Percentiles rank a stretch among this genome's conserved stretches.
phyloP scores from a whole-genome alignment of 2,113 vertebrate genomes.

The Poecile atricapillus region DNA sequence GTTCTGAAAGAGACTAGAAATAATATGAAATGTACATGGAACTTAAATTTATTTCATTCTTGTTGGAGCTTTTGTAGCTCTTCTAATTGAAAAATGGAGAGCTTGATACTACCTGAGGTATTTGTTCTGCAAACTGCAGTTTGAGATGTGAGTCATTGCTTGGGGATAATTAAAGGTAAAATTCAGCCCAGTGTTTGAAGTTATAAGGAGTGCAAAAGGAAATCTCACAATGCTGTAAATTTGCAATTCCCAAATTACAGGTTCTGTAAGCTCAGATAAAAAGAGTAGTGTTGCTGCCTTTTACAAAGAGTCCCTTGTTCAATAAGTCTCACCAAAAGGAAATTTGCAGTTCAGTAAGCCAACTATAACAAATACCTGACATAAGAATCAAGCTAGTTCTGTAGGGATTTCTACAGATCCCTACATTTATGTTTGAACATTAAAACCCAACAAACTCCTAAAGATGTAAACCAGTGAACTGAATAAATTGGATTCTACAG shows the following conservation, averaged over 20 bases:
- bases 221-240: conserved; percentile 22
- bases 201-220: neutral
- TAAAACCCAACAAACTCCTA: neutral
- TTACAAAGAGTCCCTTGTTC: conserved; percentile 70
- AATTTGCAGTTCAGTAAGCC: conserved; percentile 47
- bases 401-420: neutral
- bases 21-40: neutral
- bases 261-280: conserved; percentile 54
- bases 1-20: neutral
- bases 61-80: neutral
- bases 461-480: neutral
- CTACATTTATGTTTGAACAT: neutral
- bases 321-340: conserved; percentile 58
- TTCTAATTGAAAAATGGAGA: neutral
- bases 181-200: neutral
- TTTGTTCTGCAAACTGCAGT: neutral
- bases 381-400: neutral
- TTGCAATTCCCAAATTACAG: conserved; percentile 63
- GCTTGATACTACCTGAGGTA: neutral
- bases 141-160: neutral
- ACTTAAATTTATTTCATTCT: neutral
- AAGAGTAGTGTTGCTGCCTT: conserved; percentile 50
- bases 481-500: neutral
- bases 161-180: neutral
- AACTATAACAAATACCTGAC: conserved; percentile 58